Percentiles rank a stretch among this genome's conserved stretches.
These are phyloP conservation scores for Caenorhabditis sulstoni DNA, from an alignment of 2,888 invertebrate genomes.

Conservation along the genomic window DNA sequence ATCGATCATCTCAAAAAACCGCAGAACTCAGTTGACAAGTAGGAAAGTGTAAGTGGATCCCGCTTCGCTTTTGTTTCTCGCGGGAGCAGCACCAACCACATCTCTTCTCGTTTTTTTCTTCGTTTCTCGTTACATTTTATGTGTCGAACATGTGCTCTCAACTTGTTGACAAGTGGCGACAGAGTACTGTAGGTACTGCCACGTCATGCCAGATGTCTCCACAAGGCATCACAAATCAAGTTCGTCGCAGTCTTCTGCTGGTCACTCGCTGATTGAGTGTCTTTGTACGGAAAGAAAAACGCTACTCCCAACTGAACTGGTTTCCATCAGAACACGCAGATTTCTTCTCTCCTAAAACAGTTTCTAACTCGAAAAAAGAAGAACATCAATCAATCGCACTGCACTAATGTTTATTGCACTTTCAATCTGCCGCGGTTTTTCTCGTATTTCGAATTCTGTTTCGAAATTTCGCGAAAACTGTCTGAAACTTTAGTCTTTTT, in stretches of 20 bases:
- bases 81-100: background rate
- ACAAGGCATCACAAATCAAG: conserved; percentile 2
- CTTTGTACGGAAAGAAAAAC: background rate
- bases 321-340: too few species aligned
- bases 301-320: background rate
- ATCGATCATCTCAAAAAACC: conserved; percentile 21
- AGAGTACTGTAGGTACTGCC: conserved; percentile 2
- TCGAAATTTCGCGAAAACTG: too few species aligned
- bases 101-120: conserved; percentile 7
- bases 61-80: conserved; percentile 5
- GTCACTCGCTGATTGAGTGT: background rate
- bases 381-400: too few species aligned
- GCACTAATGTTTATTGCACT: too few species aligned
- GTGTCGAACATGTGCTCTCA: conserved; percentile 24
- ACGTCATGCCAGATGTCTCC: background rate
- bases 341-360: too few species aligned
- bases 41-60: conserved; percentile 5
- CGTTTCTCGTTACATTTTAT: conserved; percentile 8
- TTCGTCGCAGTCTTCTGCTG: background rate
- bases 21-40: conserved; percentile 18
- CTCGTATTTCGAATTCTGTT: too few species aligned
- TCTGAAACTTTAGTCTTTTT: too few species aligned
- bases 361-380: too few species aligned
- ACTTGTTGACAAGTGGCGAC: conserved; percentile 10
- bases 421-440: too few species aligned